phyloP scores from a whole-genome alignment of 2,113 vertebrate genomes.

The Salvelinus alpinus region DNA sequence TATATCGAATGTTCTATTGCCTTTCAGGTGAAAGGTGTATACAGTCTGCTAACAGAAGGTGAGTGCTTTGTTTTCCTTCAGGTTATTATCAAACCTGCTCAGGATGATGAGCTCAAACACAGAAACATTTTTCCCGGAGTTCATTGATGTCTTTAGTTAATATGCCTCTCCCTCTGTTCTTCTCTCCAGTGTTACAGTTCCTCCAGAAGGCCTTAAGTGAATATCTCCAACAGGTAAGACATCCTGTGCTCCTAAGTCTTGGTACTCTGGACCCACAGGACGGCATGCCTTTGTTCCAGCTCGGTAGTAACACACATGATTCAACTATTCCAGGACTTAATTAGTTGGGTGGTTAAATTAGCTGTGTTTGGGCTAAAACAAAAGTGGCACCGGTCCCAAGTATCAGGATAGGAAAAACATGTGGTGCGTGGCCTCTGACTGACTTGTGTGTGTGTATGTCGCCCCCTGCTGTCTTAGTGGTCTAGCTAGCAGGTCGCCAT shows the following conservation, averaged over 20 bases:
- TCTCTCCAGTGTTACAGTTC: slow-evolving; percentile 84
- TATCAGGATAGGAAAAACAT: too few species aligned
- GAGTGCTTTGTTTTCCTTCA: slow-evolving; percentile 38
- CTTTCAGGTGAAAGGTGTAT: slow-evolving; percentile 81
- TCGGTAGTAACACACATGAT: not conserved
- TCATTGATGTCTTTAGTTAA: not conserved
- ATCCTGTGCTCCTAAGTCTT: too few species aligned
- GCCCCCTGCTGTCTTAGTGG: slow-evolving; percentile 71
- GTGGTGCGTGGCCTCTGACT: not conserved
- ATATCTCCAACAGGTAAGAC: slow-evolving; percentile 79
- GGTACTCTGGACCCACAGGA: too few species aligned
- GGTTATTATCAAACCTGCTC: not conserved
- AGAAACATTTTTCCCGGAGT: too few species aligned
- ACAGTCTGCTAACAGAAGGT: slow-evolving; percentile 82
- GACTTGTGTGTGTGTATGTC: slow-evolving; percentile 28
- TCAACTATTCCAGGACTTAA: not conserved
- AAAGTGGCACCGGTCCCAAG: not conserved
- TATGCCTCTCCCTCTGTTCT: slow-evolving; percentile 13
- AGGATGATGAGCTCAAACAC: not conserved
- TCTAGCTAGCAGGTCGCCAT: slow-evolving; percentile 74
- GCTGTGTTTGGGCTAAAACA: not conserved
- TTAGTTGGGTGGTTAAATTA: too few species aligned
- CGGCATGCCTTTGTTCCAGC: not conserved
- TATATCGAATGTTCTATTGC: slow-evolving; percentile 13
- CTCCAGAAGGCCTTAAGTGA: slow-evolving; percentile 78